A percentile compares a stretch with the other conserved stretches of the same genome.
Conservation (phyloP, 2,113 vertebrate genomes). For the Axis porcinus region DNA sequence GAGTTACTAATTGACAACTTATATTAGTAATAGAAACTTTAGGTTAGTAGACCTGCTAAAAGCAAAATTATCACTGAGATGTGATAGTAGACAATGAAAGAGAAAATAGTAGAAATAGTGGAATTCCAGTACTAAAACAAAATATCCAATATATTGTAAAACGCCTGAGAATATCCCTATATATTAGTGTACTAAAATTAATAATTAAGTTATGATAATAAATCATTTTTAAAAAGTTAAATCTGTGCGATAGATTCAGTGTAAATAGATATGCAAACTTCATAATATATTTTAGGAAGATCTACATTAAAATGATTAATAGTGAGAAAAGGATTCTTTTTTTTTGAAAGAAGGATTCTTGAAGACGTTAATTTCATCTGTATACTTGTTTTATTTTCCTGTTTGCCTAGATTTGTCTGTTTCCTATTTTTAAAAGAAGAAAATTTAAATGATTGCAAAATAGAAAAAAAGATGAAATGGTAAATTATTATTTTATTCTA, state of each 20-base stretch:
- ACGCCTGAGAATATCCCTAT: neutral
- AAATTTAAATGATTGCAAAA: slow-evolving; percentile 70
- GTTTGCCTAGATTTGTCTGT: neutral
- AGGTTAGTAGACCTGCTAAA: neutral
- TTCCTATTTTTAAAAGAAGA: slow-evolving; percentile 34
- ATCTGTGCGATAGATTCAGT: neutral
- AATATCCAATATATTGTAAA: neutral
- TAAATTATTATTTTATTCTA: slow-evolving; percentile 98
- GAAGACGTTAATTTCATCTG: slow-evolving; percentile 3
- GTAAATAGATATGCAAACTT: neutral
- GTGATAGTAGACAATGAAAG: neutral
- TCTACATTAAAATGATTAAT: slow-evolving; percentile 17
- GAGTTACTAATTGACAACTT: neutral
- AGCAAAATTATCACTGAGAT: neutral
- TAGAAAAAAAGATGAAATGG: slow-evolving; percentile 86
- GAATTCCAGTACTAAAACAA: neutral
- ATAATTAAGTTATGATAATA: neutral
- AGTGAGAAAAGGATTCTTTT: neutral
- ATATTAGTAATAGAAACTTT: neutral
- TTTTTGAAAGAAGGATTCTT: neutral
- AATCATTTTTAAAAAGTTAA: neutral
- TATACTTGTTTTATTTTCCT: slow-evolving; percentile 10
- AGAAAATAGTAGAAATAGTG: neutral
- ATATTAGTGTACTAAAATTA: neutral
- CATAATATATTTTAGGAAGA: neutral